Conservation (phyloP, 2,888 invertebrate species). For the Parnassius apollo region DNA sequence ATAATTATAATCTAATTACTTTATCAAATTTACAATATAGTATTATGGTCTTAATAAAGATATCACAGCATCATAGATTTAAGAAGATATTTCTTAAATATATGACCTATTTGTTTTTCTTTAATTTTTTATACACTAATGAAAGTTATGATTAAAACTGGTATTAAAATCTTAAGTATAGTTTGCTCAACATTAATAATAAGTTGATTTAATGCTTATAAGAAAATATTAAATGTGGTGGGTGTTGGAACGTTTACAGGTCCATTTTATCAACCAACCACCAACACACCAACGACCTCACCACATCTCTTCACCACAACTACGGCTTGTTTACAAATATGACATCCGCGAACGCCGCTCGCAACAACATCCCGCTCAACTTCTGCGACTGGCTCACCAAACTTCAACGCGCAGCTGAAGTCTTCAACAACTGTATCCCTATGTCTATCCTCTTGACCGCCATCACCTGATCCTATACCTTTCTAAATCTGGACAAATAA, state of each 20-base stretch:
- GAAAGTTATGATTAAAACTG: no score
- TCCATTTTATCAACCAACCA: slow-evolving; percentile 81
- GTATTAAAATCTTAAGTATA: not conserved
- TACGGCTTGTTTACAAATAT: slow-evolving; percentile 73
- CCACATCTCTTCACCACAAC: slow-evolving; percentile 79
- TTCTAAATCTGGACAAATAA: slow-evolving; percentile 45
- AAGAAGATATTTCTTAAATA: no score
- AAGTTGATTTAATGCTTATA: slow-evolving; percentile 39
- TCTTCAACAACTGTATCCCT: slow-evolving; percentile 66
- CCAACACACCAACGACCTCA: slow-evolving; percentile 80
- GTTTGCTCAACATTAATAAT: slow-evolving; percentile 16
- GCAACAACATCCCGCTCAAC: slow-evolving; percentile 67
- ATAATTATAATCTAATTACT: no score
- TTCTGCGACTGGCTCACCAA: slow-evolving; percentile 71
- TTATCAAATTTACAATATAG: no score
- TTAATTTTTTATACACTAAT: no score
- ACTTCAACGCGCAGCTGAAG: slow-evolving; percentile 70
- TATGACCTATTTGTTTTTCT: no score
- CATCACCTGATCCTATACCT: slow-evolving; percentile 65
- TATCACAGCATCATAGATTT: no score
- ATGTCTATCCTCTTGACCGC: slow-evolving; percentile 65
- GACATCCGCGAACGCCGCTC: slow-evolving; percentile 73
- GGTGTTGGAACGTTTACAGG: slow-evolving; percentile 82
- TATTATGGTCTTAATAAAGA: no score
- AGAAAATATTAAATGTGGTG: slow-evolving; percentile 76